Conservation (phyloP, 2,888 invertebrate genomes). For the Encarsia formosa region DNA sequence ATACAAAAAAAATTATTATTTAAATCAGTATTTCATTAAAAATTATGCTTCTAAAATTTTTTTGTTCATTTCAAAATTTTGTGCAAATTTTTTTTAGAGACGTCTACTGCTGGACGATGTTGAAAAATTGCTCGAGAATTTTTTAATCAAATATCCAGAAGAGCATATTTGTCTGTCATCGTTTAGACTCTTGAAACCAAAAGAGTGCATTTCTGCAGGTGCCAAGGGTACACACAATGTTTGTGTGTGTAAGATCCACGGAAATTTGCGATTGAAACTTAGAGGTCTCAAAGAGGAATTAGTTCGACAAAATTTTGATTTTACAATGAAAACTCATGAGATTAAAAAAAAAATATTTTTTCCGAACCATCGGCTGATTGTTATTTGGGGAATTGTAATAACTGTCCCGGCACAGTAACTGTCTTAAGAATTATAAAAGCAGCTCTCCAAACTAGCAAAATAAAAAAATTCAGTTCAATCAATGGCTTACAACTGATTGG, state of each 20-base stretch:
- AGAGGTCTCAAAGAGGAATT: background rate
- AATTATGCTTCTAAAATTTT: too few relatives aligned
- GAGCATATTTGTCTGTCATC: background rate
- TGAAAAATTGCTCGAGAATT: background rate
- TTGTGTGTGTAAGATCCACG: too few relatives aligned
- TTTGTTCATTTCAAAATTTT: too few relatives aligned
- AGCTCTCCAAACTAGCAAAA: conserved; percentile 3
- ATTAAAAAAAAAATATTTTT: conserved; percentile 8
- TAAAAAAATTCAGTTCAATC: conserved; percentile 6
- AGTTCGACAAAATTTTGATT: background rate
- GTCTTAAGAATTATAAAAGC: conserved; percentile 8
- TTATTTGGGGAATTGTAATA: too few relatives aligned
- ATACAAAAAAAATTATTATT: too few relatives aligned
- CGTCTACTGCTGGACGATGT: too few relatives aligned
- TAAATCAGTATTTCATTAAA: too few relatives aligned
- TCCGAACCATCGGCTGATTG: conserved; percentile 11
- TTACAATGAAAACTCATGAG: background rate
- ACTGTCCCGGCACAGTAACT: conserved; percentile 11
- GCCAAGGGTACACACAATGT: too few relatives aligned
- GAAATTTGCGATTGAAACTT: background rate
- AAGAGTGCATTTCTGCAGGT: too few relatives aligned
- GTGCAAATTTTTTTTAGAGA: too few relatives aligned
- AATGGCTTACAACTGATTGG: conserved; percentile 6
- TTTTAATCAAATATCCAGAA: conserved; percentile 2
- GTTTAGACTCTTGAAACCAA: background rate